Base-by-base conservation (phyloP, 1,140 invertebrate genomes). In the Sitophilus oryzae region DNA sequence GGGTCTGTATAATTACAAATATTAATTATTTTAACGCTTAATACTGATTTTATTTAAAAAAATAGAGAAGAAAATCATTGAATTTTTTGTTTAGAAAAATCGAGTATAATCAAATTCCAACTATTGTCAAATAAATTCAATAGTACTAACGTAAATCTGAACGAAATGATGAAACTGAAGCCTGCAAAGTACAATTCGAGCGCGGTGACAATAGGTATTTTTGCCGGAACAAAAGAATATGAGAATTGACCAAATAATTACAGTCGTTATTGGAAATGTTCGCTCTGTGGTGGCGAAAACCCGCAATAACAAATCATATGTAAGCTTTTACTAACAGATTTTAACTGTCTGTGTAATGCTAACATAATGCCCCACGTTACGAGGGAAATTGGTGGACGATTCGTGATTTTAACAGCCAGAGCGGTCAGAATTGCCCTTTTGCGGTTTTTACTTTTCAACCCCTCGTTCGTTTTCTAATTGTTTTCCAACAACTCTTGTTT, bases 241-340 rank as follows among this genome's bases (percentile, higher is more conserved):
- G 55, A 57, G 48, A 51, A 43, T 46, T 51, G 55, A 57, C 55
- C 55, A 57, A 57, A 57, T 57, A 57, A 57, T 57, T 46, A 51
- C 48, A 45, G 41, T 51, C 48, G 48, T 57, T 57, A 57, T 57
- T 57, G 55, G 55, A 51, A 51, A 57, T 42, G 58, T 25, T 45
- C 47, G 49, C 63, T 65, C 62, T 67, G 67, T 62, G 67, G 65
- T 61, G 48, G 61, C 57, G 57, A 67, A 67, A 57, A 67, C 62
- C 67, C 67, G 67, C 67, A 69, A 67, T 56, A 67, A 69, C 67
- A 69, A 69, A 69, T 69, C 67, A 69, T 69, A 64, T 66, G 59
- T 69, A 69, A 69, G 66, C 67, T 66, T 69, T 66, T 66, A 63
- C 66, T 69, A 69, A 69, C 67, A 69, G 67, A 69, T 69, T 69